Evolutionary conservation across 2,113 vertebrate genomes (phyloP).

Genomic region (Fulica atra): DNA sequence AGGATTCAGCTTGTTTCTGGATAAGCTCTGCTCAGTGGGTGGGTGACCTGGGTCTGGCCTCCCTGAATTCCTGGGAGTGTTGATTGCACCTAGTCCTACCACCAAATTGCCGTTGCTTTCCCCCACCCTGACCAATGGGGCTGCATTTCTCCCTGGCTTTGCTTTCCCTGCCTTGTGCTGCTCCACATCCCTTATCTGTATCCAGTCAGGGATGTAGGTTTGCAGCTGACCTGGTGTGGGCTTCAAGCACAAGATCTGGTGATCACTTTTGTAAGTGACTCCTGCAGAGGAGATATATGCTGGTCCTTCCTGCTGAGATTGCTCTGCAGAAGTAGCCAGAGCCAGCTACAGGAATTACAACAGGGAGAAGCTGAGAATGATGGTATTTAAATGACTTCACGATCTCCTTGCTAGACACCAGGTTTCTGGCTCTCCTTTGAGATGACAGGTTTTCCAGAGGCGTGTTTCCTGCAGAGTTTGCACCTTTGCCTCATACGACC

Average conservation of each 20-base stretch:
- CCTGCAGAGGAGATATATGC: fast-evolving
- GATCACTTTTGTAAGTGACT: neutral
- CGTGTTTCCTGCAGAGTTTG: neutral
- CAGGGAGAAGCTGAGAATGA: fast-evolving
- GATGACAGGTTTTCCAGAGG: neutral
- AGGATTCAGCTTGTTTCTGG: neutral
- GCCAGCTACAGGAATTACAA: neutral
- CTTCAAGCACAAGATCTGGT: neutral
- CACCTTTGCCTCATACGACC: neutral
- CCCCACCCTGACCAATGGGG: neutral
- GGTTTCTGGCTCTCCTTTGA: neutral
- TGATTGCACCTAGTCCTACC: neutral
- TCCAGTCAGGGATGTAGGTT: neutral
- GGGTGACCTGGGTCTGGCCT: neutral
- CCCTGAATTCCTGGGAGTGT: neutral
- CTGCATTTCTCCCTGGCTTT: neutral
- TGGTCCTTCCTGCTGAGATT: neutral
- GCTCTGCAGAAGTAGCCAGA: neutral
- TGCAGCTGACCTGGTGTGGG: neutral
- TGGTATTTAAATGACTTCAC: neutral
- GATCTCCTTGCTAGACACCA: neutral
- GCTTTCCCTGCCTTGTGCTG: neutral
- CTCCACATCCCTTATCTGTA: neutral
- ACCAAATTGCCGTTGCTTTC: fast-evolving
- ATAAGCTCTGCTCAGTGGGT: neutral